Evolutionary conservation across 2,888 invertebrate genomes (phyloP).

Genomic region (Phyllotreta cruciferae): DNA sequence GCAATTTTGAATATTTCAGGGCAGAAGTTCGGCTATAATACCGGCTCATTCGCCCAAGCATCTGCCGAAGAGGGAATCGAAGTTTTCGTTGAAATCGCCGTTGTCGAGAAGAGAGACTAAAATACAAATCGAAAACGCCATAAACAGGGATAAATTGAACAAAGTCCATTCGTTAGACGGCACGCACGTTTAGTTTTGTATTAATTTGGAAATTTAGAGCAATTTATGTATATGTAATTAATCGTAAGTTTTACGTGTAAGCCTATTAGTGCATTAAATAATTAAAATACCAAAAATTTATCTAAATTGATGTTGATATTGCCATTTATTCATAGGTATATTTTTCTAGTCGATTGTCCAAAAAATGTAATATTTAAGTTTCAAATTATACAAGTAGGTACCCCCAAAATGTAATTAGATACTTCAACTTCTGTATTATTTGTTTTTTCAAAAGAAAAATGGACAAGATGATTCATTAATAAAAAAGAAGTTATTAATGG

Average conservation of each 20-base stretch:
- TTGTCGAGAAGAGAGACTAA: slow-evolving; percentile 54
- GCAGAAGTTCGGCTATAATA: slow-evolving; percentile 46
- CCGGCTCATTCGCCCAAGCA: slow-evolving; percentile 55
- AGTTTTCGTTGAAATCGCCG: slow-evolving; percentile 56
- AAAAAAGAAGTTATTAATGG: too few relatives aligned
- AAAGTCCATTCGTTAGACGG: slow-evolving; percentile 51
- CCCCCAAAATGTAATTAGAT: too few relatives aligned
- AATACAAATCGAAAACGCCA: slow-evolving; percentile 48
- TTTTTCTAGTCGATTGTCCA: too few relatives aligned
- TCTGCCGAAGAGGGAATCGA: slow-evolving; percentile 52
- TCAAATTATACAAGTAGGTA: too few relatives aligned
- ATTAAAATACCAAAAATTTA: too few relatives aligned
- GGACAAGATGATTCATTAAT: too few relatives aligned
- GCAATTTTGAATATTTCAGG: slow-evolving; percentile 32
- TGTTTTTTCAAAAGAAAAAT: too few relatives aligned
- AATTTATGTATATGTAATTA: slow-evolving; percentile 5
- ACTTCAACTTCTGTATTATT: too few relatives aligned
- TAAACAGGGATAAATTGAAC: slow-evolving; percentile 45
- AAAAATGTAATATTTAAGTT: too few relatives aligned
- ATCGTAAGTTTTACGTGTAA: background rate
- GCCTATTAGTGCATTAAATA: background rate
- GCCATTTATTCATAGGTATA: too few relatives aligned
- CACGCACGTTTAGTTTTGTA: slow-evolving; percentile 48
- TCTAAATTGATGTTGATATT: too few relatives aligned
- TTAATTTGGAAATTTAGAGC: slow-evolving; percentile 5